Conservation (phyloP, 2,888 invertebrate species). For the Platerodrilus igneus region DNA sequence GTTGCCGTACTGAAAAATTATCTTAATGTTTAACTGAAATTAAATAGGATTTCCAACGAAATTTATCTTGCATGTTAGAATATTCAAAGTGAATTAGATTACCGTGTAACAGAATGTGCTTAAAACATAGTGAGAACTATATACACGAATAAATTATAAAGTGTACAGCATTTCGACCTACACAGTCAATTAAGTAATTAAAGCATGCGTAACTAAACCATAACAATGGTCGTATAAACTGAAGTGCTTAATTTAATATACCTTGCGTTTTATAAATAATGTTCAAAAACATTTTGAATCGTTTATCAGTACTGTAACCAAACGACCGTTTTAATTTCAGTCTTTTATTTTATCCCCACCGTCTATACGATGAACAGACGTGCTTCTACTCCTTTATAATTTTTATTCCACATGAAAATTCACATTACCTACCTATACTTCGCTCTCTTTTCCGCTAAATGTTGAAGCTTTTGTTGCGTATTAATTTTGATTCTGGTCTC, state of each 20-base stretch:
- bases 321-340: slow-evolving; percentile 20
- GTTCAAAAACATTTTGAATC: no score
- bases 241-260: no score
- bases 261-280: no score
- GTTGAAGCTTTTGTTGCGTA: not conserved
- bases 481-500: no score
- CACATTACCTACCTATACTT: slow-evolving; percentile 13
- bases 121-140: no score
- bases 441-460: slow-evolving; percentile 8
- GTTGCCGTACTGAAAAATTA: no score
- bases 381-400: slow-evolving; percentile 23
- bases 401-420: slow-evolving; percentile 16
- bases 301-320: slow-evolving; percentile 19
- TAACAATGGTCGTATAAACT: no score
- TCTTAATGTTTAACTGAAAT: no score
- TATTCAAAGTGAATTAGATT: no score
- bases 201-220: slow-evolving; percentile 13
- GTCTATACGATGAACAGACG: slow-evolving; percentile 21
- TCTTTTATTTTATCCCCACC: slow-evolving; percentile 17
- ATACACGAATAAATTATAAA: slow-evolving; percentile 13
- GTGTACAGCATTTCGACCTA: slow-evolving; percentile 9
- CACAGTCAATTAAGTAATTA: slow-evolving; percentile 13
- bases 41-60: no score
- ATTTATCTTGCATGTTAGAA: no score
- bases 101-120: no score